These are phyloP conservation scores for Neosilurus hyrtlii DNA, from an alignment of 2,797 vertebrate genomes.

Conservation along the genomic window DNA sequence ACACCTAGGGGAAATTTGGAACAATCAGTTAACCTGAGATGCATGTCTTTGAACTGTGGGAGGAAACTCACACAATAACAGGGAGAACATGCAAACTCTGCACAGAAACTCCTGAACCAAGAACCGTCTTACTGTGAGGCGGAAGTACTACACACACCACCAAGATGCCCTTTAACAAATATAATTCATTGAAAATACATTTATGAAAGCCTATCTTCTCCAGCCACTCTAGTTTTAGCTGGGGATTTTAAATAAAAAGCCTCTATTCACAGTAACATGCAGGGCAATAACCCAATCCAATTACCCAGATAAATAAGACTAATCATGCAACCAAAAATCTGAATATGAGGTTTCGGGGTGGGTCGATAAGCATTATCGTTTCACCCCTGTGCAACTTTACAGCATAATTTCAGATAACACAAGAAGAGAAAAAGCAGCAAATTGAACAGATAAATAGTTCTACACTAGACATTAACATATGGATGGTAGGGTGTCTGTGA, in stretches of 20 bases:
- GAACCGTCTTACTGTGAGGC: no score
- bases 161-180: constrained; percentile 59
- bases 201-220: constrained; percentile 64
- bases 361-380: constrained; percentile 77
- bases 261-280: constrained; percentile 58
- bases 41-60: no score
- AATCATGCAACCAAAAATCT: constrained; percentile 77
- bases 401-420: constrained; percentile 80
- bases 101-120: no score
- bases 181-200: constrained; percentile 70
- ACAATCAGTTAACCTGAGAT: no score
- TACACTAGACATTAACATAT: constrained; percentile 75
- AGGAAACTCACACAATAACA: no score
- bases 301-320: constrained; percentile 82
- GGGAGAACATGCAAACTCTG: no score
- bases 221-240: constrained; percentile 58
- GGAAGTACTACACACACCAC: no score
- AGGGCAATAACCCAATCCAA: constrained; percentile 72
- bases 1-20: no score
- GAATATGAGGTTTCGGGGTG: constrained; percentile 74
- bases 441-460: constrained; percentile 75
- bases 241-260: constrained; percentile 64
- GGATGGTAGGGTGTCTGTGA: constrained; percentile 72
- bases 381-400: constrained; percentile 70
- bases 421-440: constrained; percentile 62